phyloP scores from a whole-genome alignment of 2,113 vertebrate genomes.

The Mus pahari region DNA sequence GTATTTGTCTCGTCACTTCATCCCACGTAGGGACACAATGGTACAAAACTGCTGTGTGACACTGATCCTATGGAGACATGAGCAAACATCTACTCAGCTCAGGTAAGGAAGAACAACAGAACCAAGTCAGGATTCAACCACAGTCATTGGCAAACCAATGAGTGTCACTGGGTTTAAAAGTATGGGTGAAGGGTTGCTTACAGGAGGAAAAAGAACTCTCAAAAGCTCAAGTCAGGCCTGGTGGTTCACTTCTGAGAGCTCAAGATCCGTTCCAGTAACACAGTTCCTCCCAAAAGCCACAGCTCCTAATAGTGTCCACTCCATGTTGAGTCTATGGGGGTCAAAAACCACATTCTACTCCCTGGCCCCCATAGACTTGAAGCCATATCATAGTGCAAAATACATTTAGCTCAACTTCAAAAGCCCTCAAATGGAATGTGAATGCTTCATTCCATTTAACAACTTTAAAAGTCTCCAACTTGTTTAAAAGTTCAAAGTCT shows the following conservation, averaged over 20 bases:
- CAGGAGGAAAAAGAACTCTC: neutral
- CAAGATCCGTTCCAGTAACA: neutral
- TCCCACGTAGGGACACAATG: neutral
- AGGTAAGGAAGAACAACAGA: neutral
- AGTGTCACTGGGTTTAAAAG: neutral
- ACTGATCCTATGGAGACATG: neutral
- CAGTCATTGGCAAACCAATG: neutral
- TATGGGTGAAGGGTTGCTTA: neutral
- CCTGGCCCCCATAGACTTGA: neutral
- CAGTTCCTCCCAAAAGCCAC: neutral
- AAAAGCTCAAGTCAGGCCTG: neutral
- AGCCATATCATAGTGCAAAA: neutral
- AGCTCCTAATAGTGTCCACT: neutral
- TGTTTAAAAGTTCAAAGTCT: neutral
- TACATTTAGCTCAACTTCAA: neutral
- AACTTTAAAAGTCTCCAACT: neutral
- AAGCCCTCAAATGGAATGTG: neutral
- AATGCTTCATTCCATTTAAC: too few relatives aligned
- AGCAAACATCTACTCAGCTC: neutral
- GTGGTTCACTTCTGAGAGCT: too few relatives aligned
- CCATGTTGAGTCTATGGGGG: neutral
- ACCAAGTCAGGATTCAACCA: neutral
- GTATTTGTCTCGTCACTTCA: too few relatives aligned
- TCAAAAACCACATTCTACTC: neutral
- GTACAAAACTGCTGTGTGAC: neutral